Base-by-base conservation (phyloP, 2,113 vertebrate genomes). In the Oophaga pumilio region DNA sequence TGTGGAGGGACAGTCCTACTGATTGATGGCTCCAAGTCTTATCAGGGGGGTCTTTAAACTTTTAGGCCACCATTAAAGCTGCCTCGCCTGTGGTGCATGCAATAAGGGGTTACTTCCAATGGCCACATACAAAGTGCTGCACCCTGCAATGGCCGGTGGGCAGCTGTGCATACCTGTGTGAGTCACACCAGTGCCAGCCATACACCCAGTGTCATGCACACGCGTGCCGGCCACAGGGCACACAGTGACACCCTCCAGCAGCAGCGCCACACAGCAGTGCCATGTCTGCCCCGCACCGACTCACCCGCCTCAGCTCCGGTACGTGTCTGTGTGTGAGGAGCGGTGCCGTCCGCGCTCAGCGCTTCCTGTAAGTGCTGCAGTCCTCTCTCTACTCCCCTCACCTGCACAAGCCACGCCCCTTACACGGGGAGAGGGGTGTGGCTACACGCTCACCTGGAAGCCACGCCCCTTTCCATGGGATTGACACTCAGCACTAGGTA, bases 301-400 rank as follows among this genome's bases (percentile, higher is more conserved):
- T 43, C 71, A 76, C 84, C 74, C 71, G 52, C 71, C 84, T 85
- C 28, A 18, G 71, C 64, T 13, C 18, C 8, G 26, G 24, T 66
- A 64, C 20, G 11, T 53, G 3, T 0, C 26, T 57, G 13, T 80
- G 6, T 13, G 10, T 28, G 43, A 6, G 28, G 9, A 13, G 10
- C 2, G 49, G 76, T n/a, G 76, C 12, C 11, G 43, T 28, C 43
- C 8, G 12, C 50, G 22, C 28, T 52, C 56, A 20, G 15, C 60
- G 53, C 84, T 81, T 84, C 83, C 83, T 79, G 76, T n/a, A 81
- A 50, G 53, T 33, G n/a, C n/a, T 33, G 84, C 76, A 85, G 43
- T 85, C 66, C 24, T 43, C 88, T 56, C 62, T 69, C 52, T 33
- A 20, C 74, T 68, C 62, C 74, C 76, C 83, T 79, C 83, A 89